Evolutionary conservation across 1,140 invertebrate species (phyloP), one percentile per base, ranked within the genome.

Genomic region (Drosophila pandora): DNA sequence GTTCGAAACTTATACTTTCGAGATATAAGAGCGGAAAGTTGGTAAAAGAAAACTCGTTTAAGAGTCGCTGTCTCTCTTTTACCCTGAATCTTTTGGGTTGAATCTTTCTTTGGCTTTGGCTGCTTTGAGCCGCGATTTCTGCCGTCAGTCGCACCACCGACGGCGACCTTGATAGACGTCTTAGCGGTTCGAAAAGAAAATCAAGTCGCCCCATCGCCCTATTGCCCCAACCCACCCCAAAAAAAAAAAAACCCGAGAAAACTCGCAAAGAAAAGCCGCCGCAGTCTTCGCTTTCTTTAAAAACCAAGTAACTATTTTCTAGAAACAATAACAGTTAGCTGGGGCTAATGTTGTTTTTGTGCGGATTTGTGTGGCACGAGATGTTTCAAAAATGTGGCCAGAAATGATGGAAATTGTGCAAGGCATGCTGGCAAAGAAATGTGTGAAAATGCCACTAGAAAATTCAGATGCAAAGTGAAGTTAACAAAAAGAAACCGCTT

Each of bases 131-230:
- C 25, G 32, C 76, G 62, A 39, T 57, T 43, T 30, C 54, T 49
- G 55, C 52, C 52, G 74, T 49, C 90, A 91, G 90, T 91, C 90
- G 87, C 85, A 88, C 71, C 78, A 69, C 53, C 81, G 89, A 90
- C 85, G 82, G 90, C 90, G 90, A 91, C 90, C 90, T 91, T 91
- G 90, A 90, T 90, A 90, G 90, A 91, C 90, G 90, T 87, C 71
- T 76, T 70, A 76, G 80, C 90, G 87, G 80, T 77, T 60, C 21
- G 5, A 54, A 30, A 58, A 57, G 43, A 50, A 43, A 69, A 49
- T n/a, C 34, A 37, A 43, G 41, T 22, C 43, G 7, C 34, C 21
- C n/a, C 43, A 43, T 22, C 43, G 7, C 34, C 21, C n/a, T 30
- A 43, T 17, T n/a, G 13, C 22, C 13, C 8, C 21, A 8, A 45